Percentiles rank a stretch among this genome's conserved stretches.
These are phyloP conservation scores for Caenorhabditis macrosperma DNA, from an alignment of 2,888 invertebrate genomes.

Conservation along the genomic window DNA sequence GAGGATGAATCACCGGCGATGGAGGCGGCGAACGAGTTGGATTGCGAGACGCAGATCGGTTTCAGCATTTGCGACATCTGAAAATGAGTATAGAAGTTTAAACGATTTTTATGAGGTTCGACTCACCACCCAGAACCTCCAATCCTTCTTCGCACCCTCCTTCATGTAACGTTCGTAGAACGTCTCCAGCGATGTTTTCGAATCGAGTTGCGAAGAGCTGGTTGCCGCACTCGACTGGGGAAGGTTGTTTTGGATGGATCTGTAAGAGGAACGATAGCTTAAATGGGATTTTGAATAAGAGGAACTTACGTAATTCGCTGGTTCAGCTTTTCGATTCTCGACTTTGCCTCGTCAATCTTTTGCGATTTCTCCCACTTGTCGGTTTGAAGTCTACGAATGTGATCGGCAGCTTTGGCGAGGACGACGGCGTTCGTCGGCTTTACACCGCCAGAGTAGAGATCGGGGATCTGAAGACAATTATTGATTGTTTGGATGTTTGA, in stretches of 20 bases:
- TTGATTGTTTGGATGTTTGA: background rate
- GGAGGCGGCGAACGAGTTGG: conserved; percentile 59
- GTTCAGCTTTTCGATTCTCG: conserved; percentile 62
- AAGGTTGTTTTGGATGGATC: conserved; percentile 76
- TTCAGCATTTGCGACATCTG: conserved; percentile 69
- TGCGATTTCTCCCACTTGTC: conserved; percentile 56
- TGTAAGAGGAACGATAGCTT: conserved; percentile 52
- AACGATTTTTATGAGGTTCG: background rate
- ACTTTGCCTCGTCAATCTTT: conserved; percentile 45
- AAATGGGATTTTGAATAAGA: background rate
- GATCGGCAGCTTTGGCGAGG: conserved; percentile 77
- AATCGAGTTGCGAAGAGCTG: conserved; percentile 58
- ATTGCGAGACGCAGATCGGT: conserved; percentile 64
- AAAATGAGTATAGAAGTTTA: conserved; percentile 19
- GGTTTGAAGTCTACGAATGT: conserved; percentile 71
- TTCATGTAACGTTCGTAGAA: conserved; percentile 71
- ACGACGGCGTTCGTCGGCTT: conserved; percentile 80
- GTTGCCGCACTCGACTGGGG: conserved; percentile 67
- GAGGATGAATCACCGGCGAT: conserved; percentile 59
- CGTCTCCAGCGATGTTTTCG: conserved; percentile 64
- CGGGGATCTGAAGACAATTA: conserved; percentile 70
- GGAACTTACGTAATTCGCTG: conserved; percentile 69
- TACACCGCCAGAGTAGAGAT: conserved; percentile 75
- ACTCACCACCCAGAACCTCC: conserved; percentile 79
- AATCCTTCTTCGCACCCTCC: conserved; percentile 71